Evolutionary conservation across 2,888 invertebrate species (phyloP).

Genomic region (Tridacna crocea): DNA sequence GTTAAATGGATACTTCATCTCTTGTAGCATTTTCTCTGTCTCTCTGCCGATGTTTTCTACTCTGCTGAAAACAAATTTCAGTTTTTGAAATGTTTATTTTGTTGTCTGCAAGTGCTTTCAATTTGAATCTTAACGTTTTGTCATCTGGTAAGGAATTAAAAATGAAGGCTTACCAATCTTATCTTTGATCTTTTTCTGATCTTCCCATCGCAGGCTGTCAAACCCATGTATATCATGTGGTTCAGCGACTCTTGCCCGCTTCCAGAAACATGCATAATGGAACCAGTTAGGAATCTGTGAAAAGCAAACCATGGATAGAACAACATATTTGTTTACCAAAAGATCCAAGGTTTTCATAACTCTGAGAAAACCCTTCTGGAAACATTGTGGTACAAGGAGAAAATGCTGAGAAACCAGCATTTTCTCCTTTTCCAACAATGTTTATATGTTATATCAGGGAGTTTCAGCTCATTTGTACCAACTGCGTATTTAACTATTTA

Average conservation of each 20-base stretch:
- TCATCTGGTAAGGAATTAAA: neutral
- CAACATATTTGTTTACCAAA: too few relatives aligned
- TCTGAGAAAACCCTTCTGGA: neutral
- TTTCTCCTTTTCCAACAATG: neutral
- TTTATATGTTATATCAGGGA: too few relatives aligned
- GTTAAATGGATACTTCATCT: too few relatives aligned
- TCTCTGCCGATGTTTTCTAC: too few relatives aligned
- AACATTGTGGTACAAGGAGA: neutral
- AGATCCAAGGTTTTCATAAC: neutral
- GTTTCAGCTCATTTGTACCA: too few relatives aligned
- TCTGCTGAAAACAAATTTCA: too few relatives aligned
- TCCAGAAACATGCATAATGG: constrained; percentile 94
- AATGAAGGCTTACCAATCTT: constrained; percentile 73
- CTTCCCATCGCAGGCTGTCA: constrained; percentile 90
- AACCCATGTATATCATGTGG: constrained; percentile 90
- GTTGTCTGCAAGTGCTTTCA: too few relatives aligned
- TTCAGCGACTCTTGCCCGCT: constrained; percentile 90
- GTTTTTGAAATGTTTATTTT: too few relatives aligned
- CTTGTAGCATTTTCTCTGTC: too few relatives aligned
- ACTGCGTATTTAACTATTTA: too few relatives aligned
- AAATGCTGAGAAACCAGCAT: neutral
- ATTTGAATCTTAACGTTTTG: neutral
- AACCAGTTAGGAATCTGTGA: constrained; percentile 90
- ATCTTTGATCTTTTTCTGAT: constrained; percentile 91
- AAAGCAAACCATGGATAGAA: neutral